phyloP scores from a whole-genome alignment of 2,888 invertebrate species.

The Craniophora ligustri region DNA sequence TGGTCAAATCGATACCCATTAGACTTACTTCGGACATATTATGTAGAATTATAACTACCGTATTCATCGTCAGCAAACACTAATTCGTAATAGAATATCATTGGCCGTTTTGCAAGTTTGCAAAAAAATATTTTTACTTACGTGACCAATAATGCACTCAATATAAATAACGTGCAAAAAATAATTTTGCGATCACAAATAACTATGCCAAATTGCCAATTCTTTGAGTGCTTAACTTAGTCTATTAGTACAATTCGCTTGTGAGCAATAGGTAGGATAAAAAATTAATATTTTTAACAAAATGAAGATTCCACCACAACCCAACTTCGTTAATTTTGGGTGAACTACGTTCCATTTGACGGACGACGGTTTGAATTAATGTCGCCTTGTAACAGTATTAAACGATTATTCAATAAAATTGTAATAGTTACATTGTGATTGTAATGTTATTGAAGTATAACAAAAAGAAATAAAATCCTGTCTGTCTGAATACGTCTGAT shows the following conservation, averaged over 20 bases:
- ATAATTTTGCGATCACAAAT: neutral
- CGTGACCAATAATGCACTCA: slow-evolving; percentile 48
- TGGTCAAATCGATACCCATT: slow-evolving; percentile 39
- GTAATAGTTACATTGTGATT: too few relatives aligned
- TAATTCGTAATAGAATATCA: neutral
- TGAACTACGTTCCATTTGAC: too few relatives aligned
- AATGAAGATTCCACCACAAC: neutral
- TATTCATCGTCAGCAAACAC: neutral
- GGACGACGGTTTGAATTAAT: too few relatives aligned
- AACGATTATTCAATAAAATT: too few relatives aligned
- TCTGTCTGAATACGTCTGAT: too few relatives aligned
- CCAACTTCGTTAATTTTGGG: neutral
- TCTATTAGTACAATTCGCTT: slow-evolving; percentile 10
- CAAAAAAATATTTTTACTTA: slow-evolving; percentile 55
- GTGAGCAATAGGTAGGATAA: slow-evolving; percentile 6
- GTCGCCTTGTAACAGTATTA: too few relatives aligned
- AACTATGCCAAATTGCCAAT: slow-evolving; percentile 18
- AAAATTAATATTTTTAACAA: slow-evolving; percentile 14
- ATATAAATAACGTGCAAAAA: slow-evolving; percentile 11
- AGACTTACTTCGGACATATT: neutral
- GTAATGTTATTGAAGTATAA: too few relatives aligned
- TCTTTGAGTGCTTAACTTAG: slow-evolving; percentile 6
- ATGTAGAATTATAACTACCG: neutral
- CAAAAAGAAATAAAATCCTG: too few relatives aligned
- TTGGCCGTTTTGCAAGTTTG: slow-evolving; percentile 59